phyloP scores from a whole-genome alignment of 2,888 invertebrate genomes.

The Dynastes maya region DNA sequence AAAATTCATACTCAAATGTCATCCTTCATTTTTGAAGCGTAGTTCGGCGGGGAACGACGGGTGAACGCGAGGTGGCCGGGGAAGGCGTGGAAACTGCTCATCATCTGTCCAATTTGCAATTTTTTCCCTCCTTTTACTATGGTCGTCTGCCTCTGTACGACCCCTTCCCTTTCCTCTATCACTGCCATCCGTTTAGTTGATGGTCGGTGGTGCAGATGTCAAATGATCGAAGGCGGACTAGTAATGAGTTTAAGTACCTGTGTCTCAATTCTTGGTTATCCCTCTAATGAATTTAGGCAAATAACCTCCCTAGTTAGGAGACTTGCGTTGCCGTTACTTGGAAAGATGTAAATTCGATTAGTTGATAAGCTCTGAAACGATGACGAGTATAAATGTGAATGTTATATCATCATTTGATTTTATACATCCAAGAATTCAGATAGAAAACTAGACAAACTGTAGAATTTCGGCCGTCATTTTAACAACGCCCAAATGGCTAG shows the following conservation, averaged over 20 bases:
- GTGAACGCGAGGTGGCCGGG: conserved; percentile 2
- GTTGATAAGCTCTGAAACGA: conserved; percentile 23
- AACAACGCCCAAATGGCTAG: too few species aligned
- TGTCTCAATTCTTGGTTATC: conserved; percentile 16
- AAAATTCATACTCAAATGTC: conserved; percentile 46
- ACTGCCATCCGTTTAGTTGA: not conserved
- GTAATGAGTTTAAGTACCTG: conserved; percentile 30
- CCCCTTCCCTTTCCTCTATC: not conserved
- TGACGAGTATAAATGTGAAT: conserved; percentile 45
- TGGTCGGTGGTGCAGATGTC: conserved; percentile 7
- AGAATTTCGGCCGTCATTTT: too few species aligned
- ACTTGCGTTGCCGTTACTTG: not conserved
- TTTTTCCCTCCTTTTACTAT: conserved; percentile 14
- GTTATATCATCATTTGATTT: conserved; percentile 32
- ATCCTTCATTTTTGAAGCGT: conserved; percentile 31
- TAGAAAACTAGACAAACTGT: too few species aligned
- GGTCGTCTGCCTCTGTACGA: not conserved
- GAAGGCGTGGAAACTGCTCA: conserved; percentile 31
- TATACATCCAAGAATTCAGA: not conserved
- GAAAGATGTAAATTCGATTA: conserved; percentile 12
- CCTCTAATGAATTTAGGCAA: conserved; percentile 28
- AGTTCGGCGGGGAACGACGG: not conserved
- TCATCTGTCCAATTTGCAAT: conserved; percentile 46
- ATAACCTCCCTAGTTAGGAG: conserved; percentile 25
- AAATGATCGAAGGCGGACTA: conserved; percentile 13